Evolutionary conservation across 2,797 vertebrate genomes (phyloP).

Genomic region (Anas acuta): DNA sequence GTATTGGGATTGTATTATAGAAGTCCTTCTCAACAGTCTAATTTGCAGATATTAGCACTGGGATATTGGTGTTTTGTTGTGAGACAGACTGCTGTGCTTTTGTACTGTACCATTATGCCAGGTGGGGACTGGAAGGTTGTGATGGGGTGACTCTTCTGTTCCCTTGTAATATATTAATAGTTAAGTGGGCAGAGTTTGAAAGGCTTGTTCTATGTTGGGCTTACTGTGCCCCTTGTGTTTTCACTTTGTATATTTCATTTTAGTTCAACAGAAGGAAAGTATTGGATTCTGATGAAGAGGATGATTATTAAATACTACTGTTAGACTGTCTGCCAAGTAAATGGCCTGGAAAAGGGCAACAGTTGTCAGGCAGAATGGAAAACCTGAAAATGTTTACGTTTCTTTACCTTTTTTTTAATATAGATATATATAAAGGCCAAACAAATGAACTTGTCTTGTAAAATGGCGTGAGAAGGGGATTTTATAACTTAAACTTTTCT

Average conservation of each 20-base stretch:
- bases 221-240: background rate
- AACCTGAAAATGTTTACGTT: slow-evolving; percentile 68
- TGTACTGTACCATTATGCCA: background rate
- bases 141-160: background rate
- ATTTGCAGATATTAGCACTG: background rate
- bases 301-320: slow-evolving; percentile 77
- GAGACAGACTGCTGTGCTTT: background rate
- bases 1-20: background rate
- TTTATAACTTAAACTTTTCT: slow-evolving; percentile 63
- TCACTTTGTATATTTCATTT: background rate
- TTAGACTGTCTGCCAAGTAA: slow-evolving; percentile 39
- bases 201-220: background rate
- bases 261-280: slow-evolving; percentile 97
- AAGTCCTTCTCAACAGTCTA: background rate
- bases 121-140: background rate
- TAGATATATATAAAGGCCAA: slow-evolving; percentile 54
- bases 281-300: slow-evolving; percentile 97
- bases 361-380: slow-evolving; percentile 42
- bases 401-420: slow-evolving; percentile 52
- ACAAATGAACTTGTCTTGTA: slow-evolving; percentile 64
- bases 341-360: background rate
- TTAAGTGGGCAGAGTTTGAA: background rate
- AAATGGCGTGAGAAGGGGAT: slow-evolving; percentile 48
- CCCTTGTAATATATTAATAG: rapidly evolving
- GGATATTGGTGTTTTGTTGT: rapidly evolving